A percentile compares a stretch with the other conserved stretches of the same genome.
These are phyloP conservation scores for Synergus umbraculus DNA, from an alignment of 2,888 invertebrate genomes.

Conservation along the genomic window DNA sequence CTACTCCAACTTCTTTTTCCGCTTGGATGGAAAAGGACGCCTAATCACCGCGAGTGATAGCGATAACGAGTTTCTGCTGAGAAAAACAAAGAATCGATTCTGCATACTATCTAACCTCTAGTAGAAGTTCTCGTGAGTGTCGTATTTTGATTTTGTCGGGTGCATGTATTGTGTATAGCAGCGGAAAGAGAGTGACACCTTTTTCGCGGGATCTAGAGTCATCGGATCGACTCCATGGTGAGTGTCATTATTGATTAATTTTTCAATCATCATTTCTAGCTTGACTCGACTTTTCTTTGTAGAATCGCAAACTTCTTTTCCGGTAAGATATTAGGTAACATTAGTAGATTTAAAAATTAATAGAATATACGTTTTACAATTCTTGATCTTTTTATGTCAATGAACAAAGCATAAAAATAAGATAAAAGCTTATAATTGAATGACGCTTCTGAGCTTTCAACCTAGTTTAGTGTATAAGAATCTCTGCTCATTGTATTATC, in stretches of 20 bases:
- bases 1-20: slow-evolving; percentile 6
- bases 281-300: too few species aligned
- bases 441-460: neutral
- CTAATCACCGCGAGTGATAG: slow-evolving; percentile 29
- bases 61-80: slow-evolving; percentile 12
- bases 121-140: slow-evolving; percentile 17
- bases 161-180: neutral
- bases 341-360: neutral
- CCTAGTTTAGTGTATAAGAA: neutral
- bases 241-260: neutral
- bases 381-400: neutral
- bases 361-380: neutral
- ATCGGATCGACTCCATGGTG: slow-evolving; percentile 16
- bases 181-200: slow-evolving; percentile 18
- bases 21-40: slow-evolving; percentile 24
- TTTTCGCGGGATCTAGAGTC: neutral
- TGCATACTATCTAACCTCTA: neutral
- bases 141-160: slow-evolving; percentile 4
- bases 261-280: neutral
- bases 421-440: neutral
- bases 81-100: slow-evolving; percentile 32
- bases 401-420: neutral
- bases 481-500: neutral
- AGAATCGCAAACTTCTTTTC: too few species aligned
- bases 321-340: neutral